Percentiles rank a stretch among this genome's conserved stretches.
These are phyloP conservation scores for Belgica antarctica DNA, from an alignment of 2,888 invertebrate genomes.

Conservation along the genomic window DNA sequence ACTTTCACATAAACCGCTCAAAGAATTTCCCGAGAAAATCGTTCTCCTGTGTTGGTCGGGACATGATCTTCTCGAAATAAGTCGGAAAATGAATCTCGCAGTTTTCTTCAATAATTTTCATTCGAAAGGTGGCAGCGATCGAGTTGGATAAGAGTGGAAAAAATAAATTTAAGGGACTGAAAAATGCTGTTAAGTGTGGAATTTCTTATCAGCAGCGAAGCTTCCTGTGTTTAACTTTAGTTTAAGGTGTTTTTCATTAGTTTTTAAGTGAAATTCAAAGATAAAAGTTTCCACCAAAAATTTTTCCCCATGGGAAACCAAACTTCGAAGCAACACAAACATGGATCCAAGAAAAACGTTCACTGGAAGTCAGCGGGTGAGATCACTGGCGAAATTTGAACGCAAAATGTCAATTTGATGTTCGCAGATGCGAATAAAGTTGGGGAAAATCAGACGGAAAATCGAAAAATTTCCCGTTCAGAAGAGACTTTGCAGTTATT, in stretches of 20 bases:
- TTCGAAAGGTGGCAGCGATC: slow-evolving; percentile 35
- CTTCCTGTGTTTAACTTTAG: not conserved
- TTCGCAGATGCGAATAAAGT: slow-evolving; percentile 45
- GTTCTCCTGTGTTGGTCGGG: not conserved
- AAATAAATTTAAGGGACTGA: no score
- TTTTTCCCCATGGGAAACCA: slow-evolving; percentile 61
- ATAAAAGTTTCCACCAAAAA: not conserved
- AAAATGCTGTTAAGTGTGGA: slow-evolving; percentile 29
- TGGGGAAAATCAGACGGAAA: slow-evolving; percentile 45
- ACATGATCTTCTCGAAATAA: slow-evolving; percentile 17
- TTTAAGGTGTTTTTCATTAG: not conserved
- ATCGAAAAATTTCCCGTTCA: slow-evolving; percentile 37
- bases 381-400: slow-evolving; percentile 46
- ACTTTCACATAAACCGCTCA: not conserved
- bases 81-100: slow-evolving; percentile 29
- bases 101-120: slow-evolving; percentile 37
- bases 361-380: slow-evolving; percentile 86
- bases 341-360: slow-evolving; percentile 70
- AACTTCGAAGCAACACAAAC: slow-evolving; percentile 60
- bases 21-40: not conserved
- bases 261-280: not conserved
- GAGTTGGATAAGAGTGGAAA: slow-evolving; percentile 32
- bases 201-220: slow-evolving; percentile 6
- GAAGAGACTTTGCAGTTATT: slow-evolving; percentile 37
- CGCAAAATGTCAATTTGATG: no score